phyloP scores from a whole-genome alignment of 1,140 invertebrate species.

The Tyrophagus putrescentiae region DNA sequence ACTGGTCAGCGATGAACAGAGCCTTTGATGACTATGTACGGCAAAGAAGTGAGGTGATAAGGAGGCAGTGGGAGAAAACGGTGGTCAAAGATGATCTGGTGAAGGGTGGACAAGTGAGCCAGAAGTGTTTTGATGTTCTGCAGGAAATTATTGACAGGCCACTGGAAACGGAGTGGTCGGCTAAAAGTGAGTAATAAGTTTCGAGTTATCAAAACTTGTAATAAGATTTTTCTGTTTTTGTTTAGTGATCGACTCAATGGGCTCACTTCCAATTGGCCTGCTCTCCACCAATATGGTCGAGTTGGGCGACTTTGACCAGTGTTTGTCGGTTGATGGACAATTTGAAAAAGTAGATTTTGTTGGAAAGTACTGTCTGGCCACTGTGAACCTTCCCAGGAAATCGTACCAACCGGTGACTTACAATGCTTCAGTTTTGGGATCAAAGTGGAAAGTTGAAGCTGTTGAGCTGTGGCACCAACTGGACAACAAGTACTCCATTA shows the following conservation, averaged over 20 bases:
- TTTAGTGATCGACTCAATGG: conserved; percentile 23
- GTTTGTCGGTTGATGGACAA: conserved; percentile 12
- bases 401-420: no score
- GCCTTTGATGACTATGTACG: no score
- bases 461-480: conserved; percentile 15
- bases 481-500: conserved; percentile 17
- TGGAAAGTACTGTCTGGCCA: conserved; percentile 22
- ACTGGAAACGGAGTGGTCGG: background rate
- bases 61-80: no score
- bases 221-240: background rate
- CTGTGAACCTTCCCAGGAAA: background rate
- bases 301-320: conserved; percentile 24
- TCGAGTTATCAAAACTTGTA: no score
- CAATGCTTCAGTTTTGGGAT: background rate
- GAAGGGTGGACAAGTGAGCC: background rate
- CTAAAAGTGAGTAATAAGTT: background rate
- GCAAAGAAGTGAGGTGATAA: no score
- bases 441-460: background rate
- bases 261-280: conserved; percentile 13
- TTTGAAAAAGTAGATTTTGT: conserved; percentile 18
- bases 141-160: background rate
- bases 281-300: conserved; percentile 19
- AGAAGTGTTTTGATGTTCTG: background rate
- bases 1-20: no score
- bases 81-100: no score